Evolutionary conservation across 2,113 vertebrate species (phyloP), one percentile per base, ranked within the genome.

Genomic region (Lampris incognitus): DNA sequence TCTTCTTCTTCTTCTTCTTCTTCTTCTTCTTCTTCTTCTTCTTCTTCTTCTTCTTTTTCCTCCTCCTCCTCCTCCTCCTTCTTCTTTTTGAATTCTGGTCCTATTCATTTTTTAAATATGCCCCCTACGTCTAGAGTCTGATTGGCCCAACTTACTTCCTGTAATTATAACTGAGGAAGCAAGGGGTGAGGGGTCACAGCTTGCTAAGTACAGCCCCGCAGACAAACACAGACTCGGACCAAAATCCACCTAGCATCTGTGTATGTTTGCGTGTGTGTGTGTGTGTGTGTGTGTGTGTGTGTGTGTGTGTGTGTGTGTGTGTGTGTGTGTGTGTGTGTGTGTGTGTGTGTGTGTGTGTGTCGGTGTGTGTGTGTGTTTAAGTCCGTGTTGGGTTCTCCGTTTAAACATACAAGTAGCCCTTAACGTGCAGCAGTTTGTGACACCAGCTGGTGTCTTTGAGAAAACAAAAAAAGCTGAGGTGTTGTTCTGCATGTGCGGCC

Each of bases 151-250:
- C 66, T 76, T 11, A 63, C 79, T 90, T 91, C 87, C 90, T 90
- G 89, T 76, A 85, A 87, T 92, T 90, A 88, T 71, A 68, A 76
- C 40, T 72, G 52, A 87, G 88, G 90, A 92, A 91, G 76, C 72
- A 13, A 60, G 56, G 85, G 82, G 89, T 74, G 89, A 24, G 77
- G 52, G 80, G 88, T 91, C 44, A 50, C 76, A 83, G 74, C 66
- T 87, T 87, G 84, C 90, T 86, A 82, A 88, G 81, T 88, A 87
- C 88, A 88, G 87, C 83, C 66, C 62, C 24, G 41, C 69, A 73
- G 79, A 88, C 72, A 81, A 75, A 70, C 49, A 54, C 63, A 65
- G 42, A 74, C 44, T 71, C 38, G 59, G 49, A 48, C 57, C 11
- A 9, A 69, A 69, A 74, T 84, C 84, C 76, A 55, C 50, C 46